Conservation (phyloP, 2,113 vertebrate species). For the Apeltes quadracus region DNA sequence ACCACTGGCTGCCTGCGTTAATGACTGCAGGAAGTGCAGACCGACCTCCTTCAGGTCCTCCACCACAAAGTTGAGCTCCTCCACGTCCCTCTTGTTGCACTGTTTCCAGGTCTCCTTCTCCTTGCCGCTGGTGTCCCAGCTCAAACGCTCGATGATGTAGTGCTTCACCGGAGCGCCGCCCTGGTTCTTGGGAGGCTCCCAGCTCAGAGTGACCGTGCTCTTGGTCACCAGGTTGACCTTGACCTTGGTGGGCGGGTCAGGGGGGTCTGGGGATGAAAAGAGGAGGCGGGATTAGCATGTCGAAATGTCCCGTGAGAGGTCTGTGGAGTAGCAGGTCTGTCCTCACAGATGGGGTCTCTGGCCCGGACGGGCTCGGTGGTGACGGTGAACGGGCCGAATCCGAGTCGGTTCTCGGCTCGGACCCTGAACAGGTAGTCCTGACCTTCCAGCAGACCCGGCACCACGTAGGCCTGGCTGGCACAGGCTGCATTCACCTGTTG, state of each 20-base stretch:
- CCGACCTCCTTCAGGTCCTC: conserved; percentile 76
- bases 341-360: conserved; percentile 95
- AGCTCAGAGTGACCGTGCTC: conserved; percentile 89
- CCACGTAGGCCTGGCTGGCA: conserved; percentile 91
- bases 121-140: conserved; percentile 92
- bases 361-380: conserved; percentile 90
- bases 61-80: conserved; percentile 72
- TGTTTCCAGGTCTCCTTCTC: conserved; percentile 98
- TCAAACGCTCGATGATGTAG: conserved; percentile 93
- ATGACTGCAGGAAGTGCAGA: background rate
- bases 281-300: background rate
- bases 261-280: conserved; percentile 83
- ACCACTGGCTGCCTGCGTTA: too few relatives aligned
- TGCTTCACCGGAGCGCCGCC: conserved; percentile 95
- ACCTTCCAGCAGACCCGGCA: conserved; percentile 91
- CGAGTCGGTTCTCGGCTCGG: conserved; percentile 94
- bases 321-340: background rate
- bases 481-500: conserved; percentile 84
- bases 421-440: conserved; percentile 96
- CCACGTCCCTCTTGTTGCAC: conserved; percentile 85
- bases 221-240: conserved; percentile 94
- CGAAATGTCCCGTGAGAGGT: background rate
- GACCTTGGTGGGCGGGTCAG: conserved; percentile 94
- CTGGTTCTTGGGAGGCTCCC: conserved; percentile 95
- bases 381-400: conserved; percentile 88